Evolutionary conservation across 2,113 vertebrate genomes (phyloP), one percentile per base, ranked within the genome.

Genomic region (Sinocyclocheilus grahami): DNA sequence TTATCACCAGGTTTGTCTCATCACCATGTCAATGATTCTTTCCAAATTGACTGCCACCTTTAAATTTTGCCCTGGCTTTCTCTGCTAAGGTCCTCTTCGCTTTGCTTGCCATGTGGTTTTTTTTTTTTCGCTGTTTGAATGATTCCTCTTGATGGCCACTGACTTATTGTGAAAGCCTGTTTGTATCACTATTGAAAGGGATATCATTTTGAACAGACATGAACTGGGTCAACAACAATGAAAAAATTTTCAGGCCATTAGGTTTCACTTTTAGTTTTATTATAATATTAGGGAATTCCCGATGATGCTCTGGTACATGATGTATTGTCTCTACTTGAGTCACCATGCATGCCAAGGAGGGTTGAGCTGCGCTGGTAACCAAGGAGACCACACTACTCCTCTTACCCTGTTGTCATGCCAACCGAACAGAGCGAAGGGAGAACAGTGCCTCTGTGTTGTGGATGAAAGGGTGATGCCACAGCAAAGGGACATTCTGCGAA

Each of bases 1-100:
- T 94, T 99, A 99, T 95, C 98, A 99, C 93, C 98, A 99, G 97
- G 98, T 99, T 83, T 83, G 81, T 83, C 1, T 69, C 42, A 20
- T 37, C 30, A 30, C 24, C 9, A 37, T 72, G 20, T 62, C 22
- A 67, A 20, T 82, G 18, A 6, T 60, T 79, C 8, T 60, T 79
- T 58, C 7, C 8, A 27, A 33, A 18, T 4, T 37, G 20, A 24
- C 42, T 39, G 69, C 12, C 9, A 12, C 4, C 10, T 24, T 75
- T 42, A 39, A 24, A 46, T 46, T 46, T 75, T 46, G 11, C 72
- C 22, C 5, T 46, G 20, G 42, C 42, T 8, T 42, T 42, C 42
- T 42, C 7, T 46, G 46, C 33, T 42, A 1, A 39, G 78, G 53
- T 20, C 9, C 20, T 13, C 18, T 60, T 79, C 20, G 1, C 18